Base-by-base conservation (phyloP, 2,888 invertebrate species). In the Ditula angustiorana region DNA sequence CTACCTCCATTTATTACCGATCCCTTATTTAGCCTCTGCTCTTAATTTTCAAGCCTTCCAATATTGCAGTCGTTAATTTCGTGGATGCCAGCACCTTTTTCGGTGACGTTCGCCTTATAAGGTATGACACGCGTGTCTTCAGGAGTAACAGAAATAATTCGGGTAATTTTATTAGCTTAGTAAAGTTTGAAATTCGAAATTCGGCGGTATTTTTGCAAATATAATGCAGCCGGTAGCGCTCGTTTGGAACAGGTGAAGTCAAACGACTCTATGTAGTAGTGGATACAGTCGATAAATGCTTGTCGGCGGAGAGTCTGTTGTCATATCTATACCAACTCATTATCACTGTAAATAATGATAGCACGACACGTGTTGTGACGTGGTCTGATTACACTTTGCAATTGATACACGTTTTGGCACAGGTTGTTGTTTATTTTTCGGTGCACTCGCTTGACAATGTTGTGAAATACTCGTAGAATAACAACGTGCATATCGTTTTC, bases 381-480 rank as follows among this genome's bases (percentile, higher is more conserved):
- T 41, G 19, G 33, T 19, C 8, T 37, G 23, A 23, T 55, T 55
- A 55, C 55, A 28, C 16, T 23, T 37, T 16, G 19, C 55, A 5
- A 10, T 11, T 19, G 13, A 50, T 28, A 58, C 74, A 79, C 70
- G 76, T 75, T 79, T 83, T 85, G 86, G 85, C 85, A 84, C 68
- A 67, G 59, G 56, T 66, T 50, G 70, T 74, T 80, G 80, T 84
- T 83, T 85, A 80, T 82, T 80, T 80, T 66, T 66, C 61, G 47
- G 49, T 59, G 62, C 53, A 56, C 41, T 44, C 30, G 64, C 69
- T 68, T 68, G 64, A 60, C 58, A 41, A 33, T 28, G 56, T 64
- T 37, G 33, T 44, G 33, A 59, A 50, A 64, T 56, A 5, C 7
- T 19, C 19, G 41, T 5, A n/a, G n/a, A 57, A 33, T 53, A 30